Percentiles rank a stretch among this genome's conserved stretches.
Conservation (phyloP, 2,797 vertebrate genomes). For the Numenius phaeopus region DNA sequence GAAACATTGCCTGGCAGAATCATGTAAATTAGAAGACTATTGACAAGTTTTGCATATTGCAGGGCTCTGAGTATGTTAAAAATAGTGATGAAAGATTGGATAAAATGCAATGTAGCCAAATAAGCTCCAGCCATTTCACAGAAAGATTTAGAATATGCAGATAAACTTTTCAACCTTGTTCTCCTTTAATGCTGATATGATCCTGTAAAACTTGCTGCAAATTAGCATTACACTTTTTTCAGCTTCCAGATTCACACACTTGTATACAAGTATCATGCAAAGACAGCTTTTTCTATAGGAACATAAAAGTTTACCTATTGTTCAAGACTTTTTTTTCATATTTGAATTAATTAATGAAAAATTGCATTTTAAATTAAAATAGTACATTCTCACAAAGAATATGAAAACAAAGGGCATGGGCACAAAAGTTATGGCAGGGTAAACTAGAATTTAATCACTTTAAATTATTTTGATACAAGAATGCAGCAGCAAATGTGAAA, state of each 20-base stretch:
- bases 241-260: neutral
- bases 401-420: neutral
- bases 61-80: neutral
- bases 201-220: neutral
- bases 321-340: neutral
- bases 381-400: neutral
- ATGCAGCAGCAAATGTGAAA: neutral
- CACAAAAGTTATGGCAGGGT: neutral
- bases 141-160: neutral
- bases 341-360: neutral
- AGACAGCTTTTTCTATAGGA: neutral
- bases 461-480: neutral
- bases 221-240: neutral
- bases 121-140: neutral
- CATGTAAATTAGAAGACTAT: neutral
- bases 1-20: neutral
- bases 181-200: neutral
- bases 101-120: neutral
- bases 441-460: neutral
- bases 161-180: neutral
- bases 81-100: neutral
- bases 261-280: neutral
- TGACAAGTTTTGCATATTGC: neutral
- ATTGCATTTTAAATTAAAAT: neutral
- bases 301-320: neutral